Base-by-base conservation (phyloP, 2,797 vertebrate genomes). In the Phoxinus dragarum region DNA sequence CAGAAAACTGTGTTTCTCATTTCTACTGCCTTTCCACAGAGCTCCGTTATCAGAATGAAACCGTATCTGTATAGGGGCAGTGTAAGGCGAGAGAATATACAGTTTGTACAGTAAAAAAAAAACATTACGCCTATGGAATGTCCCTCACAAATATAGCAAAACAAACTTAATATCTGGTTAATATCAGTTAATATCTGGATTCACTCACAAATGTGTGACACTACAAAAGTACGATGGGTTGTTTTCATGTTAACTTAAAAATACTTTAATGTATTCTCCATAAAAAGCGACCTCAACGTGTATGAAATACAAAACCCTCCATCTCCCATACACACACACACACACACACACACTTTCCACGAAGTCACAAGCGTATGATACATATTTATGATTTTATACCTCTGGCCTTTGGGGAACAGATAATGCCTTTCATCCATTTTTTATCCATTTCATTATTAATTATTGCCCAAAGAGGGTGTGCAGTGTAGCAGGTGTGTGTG, bases 371-470 rank as follows among this genome's bases (percentile, higher is more conserved):
- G 34, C 64, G 1, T 16, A 27, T 10, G 4, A 54, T 44, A 34
- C 64, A 84, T 84, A 71, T 84, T 69, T 78, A 84, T 79, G 66
- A 79, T 42, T 34, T 23, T 56, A 34, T 31, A 67, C 44, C 54
- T 84, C 77, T 78, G 34, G 75, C 31, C 74, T 56, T 67, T 40
- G 56, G 38, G 34, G 31, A 66, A 56, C 38, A 71, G 66, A 84
- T 71, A 34, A 59, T 54, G 68, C 23, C 64, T 54, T 78, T 84
- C 74, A 77, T 78, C 67, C 17, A 79, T 79, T 61, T 84, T 78
- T 78, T n/a, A 76, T 59, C 61, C 66, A 38, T 40, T 27, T n/a
- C 49, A 69, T 68, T 38, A 11, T 52, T 49, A 49, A 47, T 17
- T 67, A 16, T 31, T 40, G 78, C 27, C n/a, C 56, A 67, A 23